Evolutionary conservation across 2,113 vertebrate species (phyloP).

Genomic region (Accipiter virgatus): DNA sequence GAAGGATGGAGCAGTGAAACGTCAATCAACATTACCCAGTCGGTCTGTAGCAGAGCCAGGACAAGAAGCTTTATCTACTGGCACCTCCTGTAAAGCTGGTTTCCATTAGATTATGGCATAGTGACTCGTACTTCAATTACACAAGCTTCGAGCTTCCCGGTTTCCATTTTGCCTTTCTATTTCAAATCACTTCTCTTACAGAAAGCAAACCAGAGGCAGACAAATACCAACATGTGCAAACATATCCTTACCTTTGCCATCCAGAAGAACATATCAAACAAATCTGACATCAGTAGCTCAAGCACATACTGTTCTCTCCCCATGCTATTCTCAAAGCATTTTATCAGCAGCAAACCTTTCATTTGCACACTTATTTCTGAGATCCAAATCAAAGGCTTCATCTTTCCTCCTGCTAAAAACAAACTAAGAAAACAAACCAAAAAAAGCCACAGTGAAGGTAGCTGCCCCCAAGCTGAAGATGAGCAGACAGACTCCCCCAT

Average conservation of each 20-base stretch:
- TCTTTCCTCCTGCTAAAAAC: background rate
- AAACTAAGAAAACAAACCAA: background rate
- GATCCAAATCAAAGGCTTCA: background rate
- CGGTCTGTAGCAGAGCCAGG: background rate
- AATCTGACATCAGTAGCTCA: background rate
- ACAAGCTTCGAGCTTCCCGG: background rate
- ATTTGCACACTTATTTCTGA: background rate
- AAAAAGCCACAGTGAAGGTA: background rate
- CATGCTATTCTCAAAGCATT: background rate
- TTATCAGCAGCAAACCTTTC: background rate
- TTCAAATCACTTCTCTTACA: background rate
- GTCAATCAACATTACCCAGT: rapidly evolving
- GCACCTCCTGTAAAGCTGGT: background rate
- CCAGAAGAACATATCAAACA: background rate
- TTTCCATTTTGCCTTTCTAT: background rate
- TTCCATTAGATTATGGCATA: background rate
- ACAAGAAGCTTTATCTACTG: background rate
- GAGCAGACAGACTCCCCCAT: background rate
- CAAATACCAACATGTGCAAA: background rate
- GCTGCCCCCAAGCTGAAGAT: background rate
- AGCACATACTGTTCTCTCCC: background rate
- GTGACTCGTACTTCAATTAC: background rate
- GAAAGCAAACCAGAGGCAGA: background rate
- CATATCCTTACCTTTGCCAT: background rate
- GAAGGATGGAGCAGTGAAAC: background rate